Conservation (phyloP, 2,113 vertebrate species). For the Notarius lentiginosus region DNA sequence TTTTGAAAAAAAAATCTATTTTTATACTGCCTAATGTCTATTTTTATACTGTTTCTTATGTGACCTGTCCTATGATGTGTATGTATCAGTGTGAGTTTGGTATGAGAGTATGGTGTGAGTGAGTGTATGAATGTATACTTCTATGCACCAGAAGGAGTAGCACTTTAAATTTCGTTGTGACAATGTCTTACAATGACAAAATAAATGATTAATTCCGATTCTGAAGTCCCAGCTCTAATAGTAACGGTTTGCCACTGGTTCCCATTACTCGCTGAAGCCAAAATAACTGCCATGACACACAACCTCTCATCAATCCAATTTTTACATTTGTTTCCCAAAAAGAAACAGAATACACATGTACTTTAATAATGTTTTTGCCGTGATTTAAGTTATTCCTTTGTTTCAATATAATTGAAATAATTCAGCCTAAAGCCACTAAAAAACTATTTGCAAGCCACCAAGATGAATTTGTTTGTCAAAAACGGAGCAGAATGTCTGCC, state of each 20-base stretch:
- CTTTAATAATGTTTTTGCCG: neutral
- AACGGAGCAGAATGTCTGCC: neutral
- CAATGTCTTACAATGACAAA: no score
- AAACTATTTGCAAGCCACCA: neutral
- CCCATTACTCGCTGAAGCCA: neutral
- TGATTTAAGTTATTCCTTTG: neutral
- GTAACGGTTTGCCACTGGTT: neutral
- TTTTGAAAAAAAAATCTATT: no score
- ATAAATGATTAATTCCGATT: no score
- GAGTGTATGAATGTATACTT: no score
- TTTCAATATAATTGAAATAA: neutral
- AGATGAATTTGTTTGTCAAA: neutral
- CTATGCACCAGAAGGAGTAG: no score
- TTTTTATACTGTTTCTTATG: no score
- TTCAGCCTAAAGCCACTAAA: neutral
- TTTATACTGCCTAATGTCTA: no score
- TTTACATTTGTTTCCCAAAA: neutral
- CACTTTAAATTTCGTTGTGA: no score
- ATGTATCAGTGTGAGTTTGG: no score
- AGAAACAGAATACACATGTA: neutral
- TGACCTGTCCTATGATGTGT: no score
- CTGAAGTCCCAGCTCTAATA: no score
- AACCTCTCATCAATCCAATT: neutral
- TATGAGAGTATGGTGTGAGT: no score
- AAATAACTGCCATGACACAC: neutral